Conservation (phyloP, 2,888 invertebrate species). For the Mimas tiliae region DNA sequence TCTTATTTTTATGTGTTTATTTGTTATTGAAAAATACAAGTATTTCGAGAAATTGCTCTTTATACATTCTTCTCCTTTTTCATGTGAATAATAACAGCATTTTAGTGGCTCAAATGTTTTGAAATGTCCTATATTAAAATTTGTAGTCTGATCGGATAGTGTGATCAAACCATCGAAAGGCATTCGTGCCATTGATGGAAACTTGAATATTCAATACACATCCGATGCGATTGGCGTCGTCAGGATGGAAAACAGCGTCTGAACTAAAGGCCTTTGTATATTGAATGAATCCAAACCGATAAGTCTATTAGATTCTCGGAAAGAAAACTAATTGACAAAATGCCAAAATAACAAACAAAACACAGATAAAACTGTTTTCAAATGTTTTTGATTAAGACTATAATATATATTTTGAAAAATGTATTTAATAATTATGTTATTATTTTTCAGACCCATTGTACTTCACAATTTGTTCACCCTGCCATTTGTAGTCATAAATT, state of each 20-base stretch:
- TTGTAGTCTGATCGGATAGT: too few relatives aligned
- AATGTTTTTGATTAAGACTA: background rate
- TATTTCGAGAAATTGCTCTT: background rate
- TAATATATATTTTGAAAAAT: background rate
- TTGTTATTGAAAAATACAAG: slow-evolving; percentile 7
- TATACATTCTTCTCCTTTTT: background rate
- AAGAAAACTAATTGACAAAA: too few relatives aligned
- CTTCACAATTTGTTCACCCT: slow-evolving; percentile 8
- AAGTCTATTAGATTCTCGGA: too few relatives aligned
- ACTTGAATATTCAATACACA: too few relatives aligned
- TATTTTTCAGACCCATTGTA: background rate
- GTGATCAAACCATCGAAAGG: too few relatives aligned
- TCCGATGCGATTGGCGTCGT: too few relatives aligned
- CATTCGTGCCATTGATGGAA: too few relatives aligned
- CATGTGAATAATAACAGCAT: background rate
- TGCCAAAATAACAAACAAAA: background rate
- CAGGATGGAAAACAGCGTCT: too few relatives aligned
- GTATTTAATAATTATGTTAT: background rate
- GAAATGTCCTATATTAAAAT: too few relatives aligned
- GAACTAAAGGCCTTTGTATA: too few relatives aligned
- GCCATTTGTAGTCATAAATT: slow-evolving; percentile 12
- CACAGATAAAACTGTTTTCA: background rate
- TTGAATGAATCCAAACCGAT: too few relatives aligned
- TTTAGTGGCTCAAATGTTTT: too few relatives aligned
- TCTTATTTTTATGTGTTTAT: background rate